phyloP scores from a whole-genome alignment of 2,797 vertebrate species.

The Helostoma temminkii region DNA sequence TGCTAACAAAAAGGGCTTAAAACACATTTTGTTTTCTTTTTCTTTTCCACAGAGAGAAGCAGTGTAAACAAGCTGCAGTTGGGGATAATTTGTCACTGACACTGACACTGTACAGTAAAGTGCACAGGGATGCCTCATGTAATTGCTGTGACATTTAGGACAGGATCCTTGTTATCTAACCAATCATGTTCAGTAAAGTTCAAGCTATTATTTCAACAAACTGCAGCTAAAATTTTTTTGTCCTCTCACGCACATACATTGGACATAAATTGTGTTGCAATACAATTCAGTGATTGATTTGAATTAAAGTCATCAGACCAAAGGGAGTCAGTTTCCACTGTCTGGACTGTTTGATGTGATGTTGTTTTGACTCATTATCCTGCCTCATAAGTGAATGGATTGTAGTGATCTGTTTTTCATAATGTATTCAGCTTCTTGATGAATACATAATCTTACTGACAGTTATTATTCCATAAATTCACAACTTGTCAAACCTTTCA shows the following conservation, averaged over 20 bases:
- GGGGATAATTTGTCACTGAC: constrained; percentile 45
- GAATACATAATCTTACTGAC: no score
- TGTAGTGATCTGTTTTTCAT: background rate
- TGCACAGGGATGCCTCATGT: constrained; percentile 23
- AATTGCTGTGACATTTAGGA: constrained; percentile 56
- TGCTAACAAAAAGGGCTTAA: constrained; percentile 10
- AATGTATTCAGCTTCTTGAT: no score
- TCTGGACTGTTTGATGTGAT: background rate
- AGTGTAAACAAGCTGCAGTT: constrained; percentile 24
- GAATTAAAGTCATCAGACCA: background rate
- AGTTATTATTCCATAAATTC: background rate
- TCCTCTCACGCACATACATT: background rate
- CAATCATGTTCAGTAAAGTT: constrained; percentile 52
- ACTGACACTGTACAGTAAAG: constrained; percentile 31
- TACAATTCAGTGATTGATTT: background rate
- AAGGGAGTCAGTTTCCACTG: background rate
- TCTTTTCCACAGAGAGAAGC: background rate
- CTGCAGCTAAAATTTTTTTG: background rate
- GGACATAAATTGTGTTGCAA: no score
- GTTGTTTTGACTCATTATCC: background rate
- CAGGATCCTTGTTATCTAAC: constrained; percentile 46
- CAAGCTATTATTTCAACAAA: constrained; percentile 32
- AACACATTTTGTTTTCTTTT: constrained; percentile 15
- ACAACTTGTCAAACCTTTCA: background rate
- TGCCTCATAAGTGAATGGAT: background rate